phyloP scores from a whole-genome alignment of 2,888 invertebrate species.

The Augochlorella aurata region DNA sequence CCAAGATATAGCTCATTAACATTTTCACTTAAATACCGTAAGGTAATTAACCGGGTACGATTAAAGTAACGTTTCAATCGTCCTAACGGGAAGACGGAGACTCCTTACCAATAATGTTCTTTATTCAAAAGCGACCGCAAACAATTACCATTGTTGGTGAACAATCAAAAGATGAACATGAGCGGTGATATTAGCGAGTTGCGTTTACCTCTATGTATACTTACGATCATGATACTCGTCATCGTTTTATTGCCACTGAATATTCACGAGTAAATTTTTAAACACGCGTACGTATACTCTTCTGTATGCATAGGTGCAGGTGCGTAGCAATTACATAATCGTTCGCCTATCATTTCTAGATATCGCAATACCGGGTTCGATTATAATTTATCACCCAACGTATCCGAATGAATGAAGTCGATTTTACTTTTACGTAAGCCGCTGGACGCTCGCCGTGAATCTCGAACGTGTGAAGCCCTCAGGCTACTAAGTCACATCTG shows the following conservation, averaged over 20 bases:
- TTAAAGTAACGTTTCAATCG: too few species aligned
- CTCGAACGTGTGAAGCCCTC: conserved; percentile 29
- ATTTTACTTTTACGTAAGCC: conserved; percentile 50
- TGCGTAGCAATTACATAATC: conserved; percentile 30
- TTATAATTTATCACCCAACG: conserved; percentile 47
- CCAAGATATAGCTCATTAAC: too few species aligned
- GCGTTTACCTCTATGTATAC: not conserved
- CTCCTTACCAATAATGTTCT: not conserved
- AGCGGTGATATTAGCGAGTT: not conserved
- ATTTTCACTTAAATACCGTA: too few species aligned
- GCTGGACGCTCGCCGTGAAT: not conserved
- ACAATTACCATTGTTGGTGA: not conserved
- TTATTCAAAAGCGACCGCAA: not conserved
- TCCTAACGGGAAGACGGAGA: not conserved
- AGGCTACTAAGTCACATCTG: conserved; percentile 18
- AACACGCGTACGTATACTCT: not conserved
- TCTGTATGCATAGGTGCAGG: not conserved
- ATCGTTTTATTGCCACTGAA: not conserved
- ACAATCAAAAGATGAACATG: not conserved
- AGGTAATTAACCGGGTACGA: too few species aligned
- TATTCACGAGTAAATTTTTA: not conserved
- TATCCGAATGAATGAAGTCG: conserved; percentile 41
- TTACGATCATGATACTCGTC: too few species aligned
- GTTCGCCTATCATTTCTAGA: conserved; percentile 33
- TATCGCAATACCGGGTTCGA: conserved; percentile 30